These are phyloP conservation scores for Lamprotornis superbus DNA, from an alignment of 2,113 vertebrate species.

Conservation along the genomic window DNA sequence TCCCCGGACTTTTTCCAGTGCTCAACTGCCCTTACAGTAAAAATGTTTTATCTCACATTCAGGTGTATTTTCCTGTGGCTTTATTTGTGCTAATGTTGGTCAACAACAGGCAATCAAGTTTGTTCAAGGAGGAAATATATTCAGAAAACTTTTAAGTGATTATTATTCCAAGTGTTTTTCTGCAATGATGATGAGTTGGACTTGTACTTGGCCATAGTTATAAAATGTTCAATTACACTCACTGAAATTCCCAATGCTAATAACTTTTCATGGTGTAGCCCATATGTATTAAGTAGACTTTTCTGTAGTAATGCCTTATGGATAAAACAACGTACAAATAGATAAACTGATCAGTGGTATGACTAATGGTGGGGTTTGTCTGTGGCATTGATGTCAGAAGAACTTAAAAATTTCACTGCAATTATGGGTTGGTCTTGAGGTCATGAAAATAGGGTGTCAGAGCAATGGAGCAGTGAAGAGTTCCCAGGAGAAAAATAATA, in stretches of 20 bases:
- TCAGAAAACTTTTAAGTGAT: background rate
- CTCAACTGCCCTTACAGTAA: background rate
- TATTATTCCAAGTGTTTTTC: background rate
- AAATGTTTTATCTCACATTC: background rate
- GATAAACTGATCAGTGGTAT: background rate
- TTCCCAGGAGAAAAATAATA: background rate
- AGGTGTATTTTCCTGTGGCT: background rate
- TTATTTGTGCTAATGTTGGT: background rate
- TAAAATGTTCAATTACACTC: background rate
- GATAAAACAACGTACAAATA: background rate
- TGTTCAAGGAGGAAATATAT: background rate
- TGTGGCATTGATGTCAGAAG: background rate
- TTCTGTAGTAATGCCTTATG: background rate
- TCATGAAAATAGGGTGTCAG: background rate
- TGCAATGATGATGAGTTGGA: background rate
- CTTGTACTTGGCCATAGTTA: background rate
- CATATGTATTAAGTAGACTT: background rate
- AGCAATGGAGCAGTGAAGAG: background rate
- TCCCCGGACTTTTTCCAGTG: background rate
- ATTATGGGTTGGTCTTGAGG: background rate
- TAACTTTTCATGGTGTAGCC: background rate
- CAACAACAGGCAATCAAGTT: background rate
- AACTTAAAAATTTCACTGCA: background rate
- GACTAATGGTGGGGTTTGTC: background rate
- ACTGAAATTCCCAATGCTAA: background rate